Evolutionary conservation across 2,797 vertebrate genomes (phyloP), one percentile per base, ranked within the genome.

Genomic region (Myioborus miniatus): DNA sequence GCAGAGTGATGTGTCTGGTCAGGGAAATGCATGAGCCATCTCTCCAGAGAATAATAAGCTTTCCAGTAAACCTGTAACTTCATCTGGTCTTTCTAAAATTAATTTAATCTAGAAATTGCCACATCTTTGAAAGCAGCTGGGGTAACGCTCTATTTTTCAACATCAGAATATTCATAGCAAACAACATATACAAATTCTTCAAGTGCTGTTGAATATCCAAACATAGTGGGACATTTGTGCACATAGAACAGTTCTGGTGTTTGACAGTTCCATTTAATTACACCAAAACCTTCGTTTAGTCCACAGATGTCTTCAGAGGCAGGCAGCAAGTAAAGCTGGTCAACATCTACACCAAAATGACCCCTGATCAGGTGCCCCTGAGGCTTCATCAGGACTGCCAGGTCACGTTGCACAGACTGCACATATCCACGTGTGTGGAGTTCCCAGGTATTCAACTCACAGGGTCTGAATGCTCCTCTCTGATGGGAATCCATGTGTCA

Each of bases 11-110:
- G 13, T 32, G 30, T 30, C 46, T 53, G 56, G 29, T 65, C 32
- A 80, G 29, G 52, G 21, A 68, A 93, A 67, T 64, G 49, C 44
- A 71, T 43, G 36, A 69, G 60, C 63, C 29, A 68, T 24, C 43
- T 52, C 52, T 75, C 30, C 34, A 46, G 55, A 67, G 55, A 36
- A 81, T 86, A 95, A 91, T 12, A 75, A 75, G 20, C 22, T 49
- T 87, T 91, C 43, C n/a, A 71, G 37, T 72, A 77, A 87, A 91
- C 37, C 53, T 46, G 29, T 55, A 94, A 64, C 56, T 93, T 94
- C 62, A 68, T 18, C 60, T 59, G 37, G 62, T 27, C 65, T 78
- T 87, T 75, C 70, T 17, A 81, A 83, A 87, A 84, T 72, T 29
- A 65, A 76, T 55, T 87, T 83, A 24, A 67, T 72, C 63, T 68